phyloP scores from a whole-genome alignment of 2,113 vertebrate species.

The Sinocyclocheilus anshuiensis region DNA sequence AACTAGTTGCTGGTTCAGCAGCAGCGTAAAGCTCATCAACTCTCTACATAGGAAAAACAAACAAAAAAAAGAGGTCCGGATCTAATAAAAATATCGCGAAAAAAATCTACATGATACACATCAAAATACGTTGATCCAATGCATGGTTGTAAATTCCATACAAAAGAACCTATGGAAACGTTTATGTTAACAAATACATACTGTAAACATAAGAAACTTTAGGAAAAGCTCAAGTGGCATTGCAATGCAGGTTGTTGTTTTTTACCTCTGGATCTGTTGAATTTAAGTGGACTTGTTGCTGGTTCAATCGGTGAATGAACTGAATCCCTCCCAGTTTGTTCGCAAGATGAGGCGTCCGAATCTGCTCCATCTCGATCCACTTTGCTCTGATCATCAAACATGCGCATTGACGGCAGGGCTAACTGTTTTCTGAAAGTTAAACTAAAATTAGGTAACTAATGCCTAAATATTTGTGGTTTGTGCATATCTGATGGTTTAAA shows the following conservation, averaged over 20 bases:
- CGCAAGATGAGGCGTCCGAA: conserved; percentile 88
- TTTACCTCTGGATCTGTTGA: conserved; percentile 80
- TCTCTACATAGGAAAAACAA: not conserved
- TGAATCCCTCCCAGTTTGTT: conserved; percentile 76
- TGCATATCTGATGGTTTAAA: not conserved
- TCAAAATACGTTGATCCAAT: not conserved
- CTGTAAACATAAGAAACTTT: not conserved
- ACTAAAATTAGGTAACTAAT: conserved; percentile 17
- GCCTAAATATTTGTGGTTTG: not conserved
- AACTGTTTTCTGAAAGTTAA: conserved; percentile 82
- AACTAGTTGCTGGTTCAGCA: not conserved
- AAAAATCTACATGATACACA: not conserved
- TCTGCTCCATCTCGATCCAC: conserved; percentile 83
- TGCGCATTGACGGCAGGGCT: conserved; percentile 78
- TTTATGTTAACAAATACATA: not conserved
- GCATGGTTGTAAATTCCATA: not conserved
- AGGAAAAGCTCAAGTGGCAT: not conserved
- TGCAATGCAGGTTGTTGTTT: not conserved
- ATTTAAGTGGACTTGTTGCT: conserved; percentile 80
- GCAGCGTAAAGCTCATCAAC: not conserved
- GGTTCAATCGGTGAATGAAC: conserved; percentile 80
- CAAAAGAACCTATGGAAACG: not conserved
- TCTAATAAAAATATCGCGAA: not conserved
- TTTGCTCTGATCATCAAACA: conserved; percentile 85
- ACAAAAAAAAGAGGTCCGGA: not conserved